A percentile compares a stretch with the other conserved stretches of the same genome.
Conservation (phyloP, 2,888 invertebrate genomes). For the Yponomeuta malinellus region DNA sequence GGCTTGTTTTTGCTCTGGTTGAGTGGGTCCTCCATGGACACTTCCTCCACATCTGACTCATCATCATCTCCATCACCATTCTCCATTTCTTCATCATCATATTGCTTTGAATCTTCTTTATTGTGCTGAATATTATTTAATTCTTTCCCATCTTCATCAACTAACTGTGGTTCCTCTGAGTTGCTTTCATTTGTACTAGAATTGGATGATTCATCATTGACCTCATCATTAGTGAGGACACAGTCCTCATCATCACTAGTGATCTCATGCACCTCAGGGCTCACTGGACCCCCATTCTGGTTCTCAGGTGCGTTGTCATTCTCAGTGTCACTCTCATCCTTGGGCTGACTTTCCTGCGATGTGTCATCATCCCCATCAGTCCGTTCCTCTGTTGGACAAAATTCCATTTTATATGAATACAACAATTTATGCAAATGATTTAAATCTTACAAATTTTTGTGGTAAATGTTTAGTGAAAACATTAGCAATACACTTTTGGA, state of each 20-base stretch:
- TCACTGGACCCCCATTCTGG: constrained; percentile 58
- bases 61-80: constrained; percentile 70
- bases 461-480: background rate
- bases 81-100: constrained; percentile 68
- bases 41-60: constrained; percentile 80
- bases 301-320: constrained; percentile 48
- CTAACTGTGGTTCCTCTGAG: constrained; percentile 71
- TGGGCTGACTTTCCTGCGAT: constrained; percentile 67
- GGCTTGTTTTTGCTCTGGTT: constrained; percentile 53
- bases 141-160: constrained; percentile 67
- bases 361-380: constrained; percentile 70
- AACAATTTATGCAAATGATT: background rate
- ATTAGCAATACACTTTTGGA: background rate
- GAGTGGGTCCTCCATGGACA: constrained; percentile 81
- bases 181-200: constrained; percentile 75
- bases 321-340: constrained; percentile 39
- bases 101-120: constrained; percentile 64
- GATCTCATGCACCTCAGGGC: constrained; percentile 71
- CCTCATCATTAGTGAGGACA: constrained; percentile 57
- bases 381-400: constrained; percentile 53
- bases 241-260: constrained; percentile 71
- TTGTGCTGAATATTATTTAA: constrained; percentile 16
- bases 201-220: constrained; percentile 66
- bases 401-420: background rate
- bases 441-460: background rate